phyloP scores from a whole-genome alignment of 2,113 vertebrate genomes.

The Upupa epops region DNA sequence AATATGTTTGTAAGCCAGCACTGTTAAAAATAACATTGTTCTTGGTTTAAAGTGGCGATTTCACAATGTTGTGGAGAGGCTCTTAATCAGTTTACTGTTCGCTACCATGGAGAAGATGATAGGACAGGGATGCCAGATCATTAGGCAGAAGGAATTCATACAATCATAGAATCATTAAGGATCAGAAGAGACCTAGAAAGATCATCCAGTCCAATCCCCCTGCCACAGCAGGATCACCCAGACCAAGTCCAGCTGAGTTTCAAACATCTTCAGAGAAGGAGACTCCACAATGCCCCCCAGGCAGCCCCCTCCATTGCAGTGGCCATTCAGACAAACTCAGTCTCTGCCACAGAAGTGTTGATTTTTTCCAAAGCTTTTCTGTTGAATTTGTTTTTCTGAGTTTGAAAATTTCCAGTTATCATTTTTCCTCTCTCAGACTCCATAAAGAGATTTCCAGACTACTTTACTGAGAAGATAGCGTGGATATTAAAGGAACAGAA shows the following conservation, averaged over 20 bases:
- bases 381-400: background rate
- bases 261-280: too few species aligned
- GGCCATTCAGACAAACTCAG: background rate
- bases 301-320: too few species aligned
- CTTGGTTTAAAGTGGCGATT: slow-evolving; percentile 25
- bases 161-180: too few species aligned
- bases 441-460: slow-evolving; percentile 7
- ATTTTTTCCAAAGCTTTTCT: background rate
- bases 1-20: background rate
- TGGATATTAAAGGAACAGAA: background rate
- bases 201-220: too few species aligned
- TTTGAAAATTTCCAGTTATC: background rate
- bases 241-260: too few species aligned
- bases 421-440: background rate
- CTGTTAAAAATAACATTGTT: slow-evolving; percentile 19
- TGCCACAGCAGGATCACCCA: too few species aligned
- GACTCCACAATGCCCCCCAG: too few species aligned
- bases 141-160: slow-evolving; percentile 9
- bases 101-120: slow-evolving; percentile 9
- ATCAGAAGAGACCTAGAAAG: too few species aligned
- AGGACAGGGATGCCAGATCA: background rate
- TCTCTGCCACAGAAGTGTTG: background rate
- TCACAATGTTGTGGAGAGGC: background rate
- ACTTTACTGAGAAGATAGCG: background rate
- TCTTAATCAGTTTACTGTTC: slow-evolving; percentile 37